phyloP scores from a whole-genome alignment of 1,140 invertebrate genomes.

The Cyrtorhinus lividipennis region DNA sequence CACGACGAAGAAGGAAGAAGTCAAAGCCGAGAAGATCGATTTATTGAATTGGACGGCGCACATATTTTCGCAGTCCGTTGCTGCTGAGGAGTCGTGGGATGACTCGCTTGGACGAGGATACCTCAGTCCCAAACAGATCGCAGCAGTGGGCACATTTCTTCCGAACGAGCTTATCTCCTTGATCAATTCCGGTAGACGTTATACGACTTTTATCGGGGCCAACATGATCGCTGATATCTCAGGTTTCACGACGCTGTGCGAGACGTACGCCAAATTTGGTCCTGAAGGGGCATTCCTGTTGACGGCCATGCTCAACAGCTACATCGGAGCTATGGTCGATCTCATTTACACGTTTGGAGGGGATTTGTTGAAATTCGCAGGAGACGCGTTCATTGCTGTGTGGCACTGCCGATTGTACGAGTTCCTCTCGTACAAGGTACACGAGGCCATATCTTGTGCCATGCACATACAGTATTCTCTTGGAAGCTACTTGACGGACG shows the following conservation, averaged over 20 bases:
- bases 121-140: conserved; percentile 6
- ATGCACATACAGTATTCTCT: conserved; percentile 46
- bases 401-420: conserved; percentile 38
- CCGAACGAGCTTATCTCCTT: conserved; percentile 4
- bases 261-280: conserved; percentile 41
- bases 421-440: conserved; percentile 39
- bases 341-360: conserved; percentile 44
- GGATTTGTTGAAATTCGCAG: conserved; percentile 50
- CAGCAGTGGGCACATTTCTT: conserved; percentile 2
- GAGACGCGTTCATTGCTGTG: conserved; percentile 48
- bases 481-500: conserved; percentile 41
- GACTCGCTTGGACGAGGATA: conserved; percentile 3
- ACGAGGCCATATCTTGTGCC: conserved; percentile 43
- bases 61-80: conserved; percentile 11
- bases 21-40: conserved; percentile 5
- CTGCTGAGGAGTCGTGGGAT: conserved; percentile 10
- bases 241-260: conserved; percentile 47
- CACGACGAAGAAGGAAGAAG: neutral
- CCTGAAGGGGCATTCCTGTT: conserved; percentile 45
- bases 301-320: conserved; percentile 45
- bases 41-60: conserved; percentile 10
- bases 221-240: conserved; percentile 10
- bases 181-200: conserved; percentile 1
- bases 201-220: conserved; percentile 10
- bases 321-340: conserved; percentile 49